These are phyloP conservation scores for Hermodice carunculata DNA, from an alignment of 2,888 invertebrate genomes.

Conservation along the genomic window DNA sequence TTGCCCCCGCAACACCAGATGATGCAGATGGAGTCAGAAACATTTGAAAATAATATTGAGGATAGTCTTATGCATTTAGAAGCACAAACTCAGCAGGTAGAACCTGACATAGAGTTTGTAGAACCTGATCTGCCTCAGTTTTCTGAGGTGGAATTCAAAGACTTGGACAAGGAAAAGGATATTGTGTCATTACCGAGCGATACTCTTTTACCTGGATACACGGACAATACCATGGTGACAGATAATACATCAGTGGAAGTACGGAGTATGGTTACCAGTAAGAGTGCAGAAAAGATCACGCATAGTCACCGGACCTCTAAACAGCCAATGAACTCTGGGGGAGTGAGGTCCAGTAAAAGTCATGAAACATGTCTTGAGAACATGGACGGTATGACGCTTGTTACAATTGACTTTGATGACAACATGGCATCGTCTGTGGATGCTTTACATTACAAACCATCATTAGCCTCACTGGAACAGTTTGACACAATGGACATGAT, in stretches of 20 bases:
- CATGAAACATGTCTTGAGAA: slow-evolving; percentile 87
- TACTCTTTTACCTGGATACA: too few species aligned
- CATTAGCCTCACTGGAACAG: slow-evolving; percentile 28
- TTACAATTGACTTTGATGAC: slow-evolving; percentile 92
- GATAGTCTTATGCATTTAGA: too few species aligned
- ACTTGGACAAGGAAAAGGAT: too few species aligned
- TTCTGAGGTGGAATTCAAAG: too few species aligned
- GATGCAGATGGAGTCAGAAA: too few species aligned
- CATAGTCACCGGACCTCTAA: neutral
- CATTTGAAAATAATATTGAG: too few species aligned
- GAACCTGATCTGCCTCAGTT: too few species aligned
- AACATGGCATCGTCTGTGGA: slow-evolving; percentile 93
- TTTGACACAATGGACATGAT: slow-evolving; percentile 24
- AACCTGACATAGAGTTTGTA: too few species aligned
- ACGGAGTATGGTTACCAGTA: slow-evolving; percentile 48
- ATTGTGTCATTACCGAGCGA: too few species aligned
- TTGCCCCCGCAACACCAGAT: neutral
- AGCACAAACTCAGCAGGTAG: too few species aligned
- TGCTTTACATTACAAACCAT: slow-evolving; percentile 78
- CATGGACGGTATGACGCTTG: slow-evolving; percentile 79
- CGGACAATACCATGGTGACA: too few species aligned
- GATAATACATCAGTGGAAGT: too few species aligned
- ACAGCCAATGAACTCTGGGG: slow-evolving; percentile 68
- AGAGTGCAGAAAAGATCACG: slow-evolving; percentile 62
- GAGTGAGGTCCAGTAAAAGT: slow-evolving; percentile 89